Evolutionary conservation across 2,888 invertebrate genomes (phyloP).

Genomic region (Acronicta psi): DNA sequence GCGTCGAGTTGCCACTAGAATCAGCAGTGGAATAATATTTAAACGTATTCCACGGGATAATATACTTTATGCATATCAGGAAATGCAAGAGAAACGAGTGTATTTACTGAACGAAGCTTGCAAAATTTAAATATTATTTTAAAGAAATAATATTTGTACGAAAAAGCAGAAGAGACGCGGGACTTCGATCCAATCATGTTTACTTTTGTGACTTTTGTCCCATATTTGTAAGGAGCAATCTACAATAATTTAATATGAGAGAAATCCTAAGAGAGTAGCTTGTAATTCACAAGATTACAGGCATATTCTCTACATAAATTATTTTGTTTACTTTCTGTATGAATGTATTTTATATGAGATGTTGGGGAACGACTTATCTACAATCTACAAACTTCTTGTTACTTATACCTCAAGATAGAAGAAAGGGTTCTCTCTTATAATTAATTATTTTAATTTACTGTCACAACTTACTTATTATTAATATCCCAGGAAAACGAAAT

Average conservation of each 20-base stretch:
- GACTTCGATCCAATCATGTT: slow-evolving; percentile 26
- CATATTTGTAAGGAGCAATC: slow-evolving; percentile 25
- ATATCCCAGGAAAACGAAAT: slow-evolving; percentile 35
- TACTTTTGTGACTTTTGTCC: slow-evolving; percentile 25
- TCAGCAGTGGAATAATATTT: slow-evolving; percentile 17
- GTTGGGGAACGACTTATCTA: slow-evolving; percentile 8
- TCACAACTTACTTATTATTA: slow-evolving; percentile 32
- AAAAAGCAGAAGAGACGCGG: not conserved
- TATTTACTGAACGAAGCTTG: slow-evolving; percentile 17
- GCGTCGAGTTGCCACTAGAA: not conserved
- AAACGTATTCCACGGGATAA: slow-evolving; percentile 23
- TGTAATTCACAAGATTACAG: slow-evolving; percentile 39
- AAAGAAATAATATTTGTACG: slow-evolving; percentile 6
- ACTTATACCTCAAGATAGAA: slow-evolving; percentile 2
- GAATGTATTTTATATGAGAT: slow-evolving; percentile 5
- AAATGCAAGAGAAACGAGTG: slow-evolving; percentile 15
- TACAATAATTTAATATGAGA: slow-evolving; percentile 13
- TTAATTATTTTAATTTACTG: slow-evolving; percentile 28
- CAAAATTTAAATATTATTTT: slow-evolving; percentile 1
- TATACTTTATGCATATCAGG: slow-evolving; percentile 2
- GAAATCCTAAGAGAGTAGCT: slow-evolving; percentile 3
- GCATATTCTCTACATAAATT: slow-evolving; percentile 10
- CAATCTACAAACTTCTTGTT: too few relatives aligned
- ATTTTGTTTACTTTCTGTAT: not conserved
- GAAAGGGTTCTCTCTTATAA: slow-evolving; percentile 1